These are phyloP conservation scores for Cryptosula pallasiana DNA, from an alignment of 2,888 invertebrate genomes.

Conservation along the genomic window DNA sequence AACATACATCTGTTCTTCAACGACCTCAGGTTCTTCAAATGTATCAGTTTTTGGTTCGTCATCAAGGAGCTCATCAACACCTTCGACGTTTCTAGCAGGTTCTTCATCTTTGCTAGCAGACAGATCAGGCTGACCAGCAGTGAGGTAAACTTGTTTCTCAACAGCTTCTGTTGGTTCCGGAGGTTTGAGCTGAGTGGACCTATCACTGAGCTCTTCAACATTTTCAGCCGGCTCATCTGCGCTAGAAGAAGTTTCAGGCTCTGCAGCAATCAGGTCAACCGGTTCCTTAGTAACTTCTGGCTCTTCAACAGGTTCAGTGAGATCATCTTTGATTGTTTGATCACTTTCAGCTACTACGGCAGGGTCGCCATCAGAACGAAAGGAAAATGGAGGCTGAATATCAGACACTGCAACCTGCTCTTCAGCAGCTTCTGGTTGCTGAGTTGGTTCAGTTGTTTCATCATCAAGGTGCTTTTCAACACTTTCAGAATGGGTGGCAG, in stretches of 20 bases:
- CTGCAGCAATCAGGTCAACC: background rate
- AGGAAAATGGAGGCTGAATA: background rate
- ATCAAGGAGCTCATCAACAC: background rate
- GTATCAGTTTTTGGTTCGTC: background rate
- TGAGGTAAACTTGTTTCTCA: background rate
- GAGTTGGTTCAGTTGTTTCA: too few species aligned
- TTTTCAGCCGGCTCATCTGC: background rate
- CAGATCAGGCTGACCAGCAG: background rate
- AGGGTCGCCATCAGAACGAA: background rate
- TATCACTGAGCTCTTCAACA: background rate
- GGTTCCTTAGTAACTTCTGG: background rate
- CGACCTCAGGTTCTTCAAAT: background rate
- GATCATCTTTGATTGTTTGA: background rate
- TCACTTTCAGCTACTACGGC: background rate
- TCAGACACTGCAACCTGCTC: background rate
- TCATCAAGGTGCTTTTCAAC: background rate
- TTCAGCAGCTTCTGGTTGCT: background rate
- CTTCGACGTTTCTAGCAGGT: background rate
- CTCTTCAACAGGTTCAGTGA: background rate
- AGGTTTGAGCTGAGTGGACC: background rate
- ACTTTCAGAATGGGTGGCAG: background rate
- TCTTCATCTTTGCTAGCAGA: background rate
- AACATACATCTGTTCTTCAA: background rate
- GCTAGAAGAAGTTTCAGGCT: background rate
- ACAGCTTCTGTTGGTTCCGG: background rate